Base-by-base conservation (phyloP, 2,888 invertebrate species). In the Yponomeuta evonymella region DNA sequence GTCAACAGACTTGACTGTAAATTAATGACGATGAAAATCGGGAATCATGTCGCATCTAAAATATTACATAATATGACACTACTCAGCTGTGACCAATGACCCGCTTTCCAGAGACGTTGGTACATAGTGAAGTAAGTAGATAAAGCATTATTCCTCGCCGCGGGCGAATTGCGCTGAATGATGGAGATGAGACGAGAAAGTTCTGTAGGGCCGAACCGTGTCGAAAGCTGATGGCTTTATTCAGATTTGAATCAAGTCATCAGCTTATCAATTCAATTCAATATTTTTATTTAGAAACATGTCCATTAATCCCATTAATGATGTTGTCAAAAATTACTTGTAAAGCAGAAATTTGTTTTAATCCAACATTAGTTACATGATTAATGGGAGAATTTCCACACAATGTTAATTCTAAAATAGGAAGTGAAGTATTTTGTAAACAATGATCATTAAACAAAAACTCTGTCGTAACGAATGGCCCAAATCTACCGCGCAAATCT, bases 101-200 rank as follows among this genome's bases (percentile, higher is more conserved):
- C 51, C 51, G 15, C 51, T 58, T 58, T 58, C 51, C 51, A 58
- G 15, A 58, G 51, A 58, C 51, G 51, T 58, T 15, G 3, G 51
- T 15, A 58, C 12, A 15, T 58, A 58, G 15, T 58, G 51, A 15
- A 58, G 15, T 12, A 43, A 58, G 15, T 12, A 43, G 43, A 43
- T 43, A 58, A 58, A 58, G 51, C 51, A 15, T 58, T 58, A 58
- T 58, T 58, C 15, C 15, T 58, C 51, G 51, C 51, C 51, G 15
- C 51, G 51, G 51, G 51, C 51, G 51, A 58, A 58, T 58, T 15
- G 15, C 51, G 51, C 15, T 58, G 51, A 58, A 58, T 58, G 15
- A 58, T 58, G 51, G 51, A 58, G 51, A 58, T 58, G 51, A 58
- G 51, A 58, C 15, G 51, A 58, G 51, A 58, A 58, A 58, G 51